phyloP scores from a whole-genome alignment of 2,113 vertebrate genomes.

The Plotosus lineatus region DNA sequence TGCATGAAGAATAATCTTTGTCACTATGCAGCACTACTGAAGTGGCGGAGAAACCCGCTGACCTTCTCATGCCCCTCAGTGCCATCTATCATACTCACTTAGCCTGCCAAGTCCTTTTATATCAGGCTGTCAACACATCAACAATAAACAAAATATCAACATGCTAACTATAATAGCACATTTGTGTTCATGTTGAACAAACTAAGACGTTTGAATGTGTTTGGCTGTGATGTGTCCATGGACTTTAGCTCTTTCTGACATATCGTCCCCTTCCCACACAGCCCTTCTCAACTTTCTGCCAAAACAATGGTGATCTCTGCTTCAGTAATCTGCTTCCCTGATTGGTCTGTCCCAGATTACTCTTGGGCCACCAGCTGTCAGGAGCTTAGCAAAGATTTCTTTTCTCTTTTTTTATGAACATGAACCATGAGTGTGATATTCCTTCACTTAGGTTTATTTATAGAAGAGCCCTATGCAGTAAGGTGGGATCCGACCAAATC shows the following conservation, averaged over 20 bases:
- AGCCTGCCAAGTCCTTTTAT: slow-evolving; percentile 40
- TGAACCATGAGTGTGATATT: slow-evolving; percentile 45
- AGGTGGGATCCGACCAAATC: slow-evolving; percentile 46
- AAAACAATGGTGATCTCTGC: slow-evolving; percentile 55
- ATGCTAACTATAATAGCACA: not conserved
- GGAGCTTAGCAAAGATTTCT: slow-evolving; percentile 51
- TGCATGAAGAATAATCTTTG: not conserved
- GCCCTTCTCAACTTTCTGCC: slow-evolving; percentile 32
- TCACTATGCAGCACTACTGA: slow-evolving; percentile 26
- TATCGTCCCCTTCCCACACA: slow-evolving; percentile 16
- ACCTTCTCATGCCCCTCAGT: slow-evolving; percentile 38
- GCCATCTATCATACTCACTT: slow-evolving; percentile 29
- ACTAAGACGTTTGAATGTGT: not conserved
- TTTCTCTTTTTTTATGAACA: slow-evolving; percentile 14
- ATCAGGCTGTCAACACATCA: slow-evolving; percentile 36
- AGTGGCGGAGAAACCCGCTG: slow-evolving; percentile 14
- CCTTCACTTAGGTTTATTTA: slow-evolving; percentile 54
- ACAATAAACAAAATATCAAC: not conserved
- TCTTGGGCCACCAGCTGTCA: slow-evolving; percentile 60
- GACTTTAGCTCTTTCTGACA: slow-evolving; percentile 1
- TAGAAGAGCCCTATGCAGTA: slow-evolving; percentile 40
- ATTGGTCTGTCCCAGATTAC: slow-evolving; percentile 57
- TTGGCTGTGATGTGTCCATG: not conserved
- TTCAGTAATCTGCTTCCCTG: slow-evolving; percentile 56
- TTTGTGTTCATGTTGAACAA: not conserved